These are phyloP conservation scores for Halocynthia aurantium DNA, from an alignment of 23 tunicate species.

Conservation along the genomic window DNA sequence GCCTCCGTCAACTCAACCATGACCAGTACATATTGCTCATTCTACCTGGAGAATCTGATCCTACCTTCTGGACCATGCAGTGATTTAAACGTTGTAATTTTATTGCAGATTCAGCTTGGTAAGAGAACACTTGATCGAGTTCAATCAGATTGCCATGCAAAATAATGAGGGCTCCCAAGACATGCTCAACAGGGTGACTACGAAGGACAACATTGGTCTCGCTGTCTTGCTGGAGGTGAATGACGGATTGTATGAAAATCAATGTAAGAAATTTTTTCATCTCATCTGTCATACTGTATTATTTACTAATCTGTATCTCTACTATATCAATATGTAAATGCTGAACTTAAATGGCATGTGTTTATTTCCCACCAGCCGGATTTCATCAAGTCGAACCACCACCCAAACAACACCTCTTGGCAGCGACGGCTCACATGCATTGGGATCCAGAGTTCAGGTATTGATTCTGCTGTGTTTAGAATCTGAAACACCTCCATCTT, in stretches of 20 bases:
- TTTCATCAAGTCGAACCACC: background rate
- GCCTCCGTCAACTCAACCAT: background rate
- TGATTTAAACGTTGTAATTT: no score
- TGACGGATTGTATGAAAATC: conserved; percentile 72
- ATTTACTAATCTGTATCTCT: background rate
- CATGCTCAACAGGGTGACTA: conserved; percentile 95
- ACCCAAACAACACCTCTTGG: conserved; percentile 67
- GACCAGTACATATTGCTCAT: no score
- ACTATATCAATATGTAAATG: background rate
- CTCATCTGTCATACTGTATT: background rate
- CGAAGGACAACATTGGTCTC: conserved; percentile 97
- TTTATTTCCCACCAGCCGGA: background rate
- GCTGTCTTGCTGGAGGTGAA: conserved; percentile 89
- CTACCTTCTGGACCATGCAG: no score
- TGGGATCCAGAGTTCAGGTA: conserved; percentile 99
- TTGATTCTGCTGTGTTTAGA: background rate
- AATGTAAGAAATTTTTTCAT: conserved; percentile 7
- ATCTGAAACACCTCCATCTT: background rate
- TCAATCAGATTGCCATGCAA: conserved; percentile 94
- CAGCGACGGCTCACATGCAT: conserved; percentile 98
- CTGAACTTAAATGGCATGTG: background rate
- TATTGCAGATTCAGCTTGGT: conserved; percentile 55
- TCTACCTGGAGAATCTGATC: no score
- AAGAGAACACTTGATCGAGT: conserved; percentile 83
- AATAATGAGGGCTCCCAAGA: conserved; percentile 95